Evolutionary conservation across 2,888 invertebrate genomes (phyloP).

Genomic region (Pteria penguin): DNA sequence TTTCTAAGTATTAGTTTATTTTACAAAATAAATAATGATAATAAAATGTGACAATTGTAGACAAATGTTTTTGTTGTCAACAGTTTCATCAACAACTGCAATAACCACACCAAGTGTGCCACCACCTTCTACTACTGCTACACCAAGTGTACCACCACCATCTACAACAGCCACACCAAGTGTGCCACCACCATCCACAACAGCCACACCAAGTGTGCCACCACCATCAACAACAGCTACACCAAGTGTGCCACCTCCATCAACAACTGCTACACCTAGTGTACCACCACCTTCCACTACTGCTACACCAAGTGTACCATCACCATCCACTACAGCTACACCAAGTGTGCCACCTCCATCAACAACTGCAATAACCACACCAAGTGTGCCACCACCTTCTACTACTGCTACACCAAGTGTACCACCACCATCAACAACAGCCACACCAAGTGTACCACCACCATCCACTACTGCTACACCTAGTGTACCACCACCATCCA

Average conservation of each 20-base stretch:
- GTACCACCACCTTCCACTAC: neutral
- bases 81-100: neutral
- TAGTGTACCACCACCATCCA: neutral
- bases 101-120: neutral
- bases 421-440: neutral
- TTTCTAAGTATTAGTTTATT: too few species aligned
- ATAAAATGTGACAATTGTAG: too few species aligned
- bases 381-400: neutral
- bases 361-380: slow-evolving; percentile 3
- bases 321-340: neutral
- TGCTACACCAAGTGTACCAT: neutral
- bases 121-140: neutral
- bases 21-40: too few species aligned
- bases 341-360: neutral
- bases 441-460: slow-evolving; percentile 2
- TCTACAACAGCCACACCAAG: neutral
- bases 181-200: neutral
- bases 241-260: neutral
- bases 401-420: neutral
- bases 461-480: neutral
- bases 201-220: neutral
- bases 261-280: neutral
- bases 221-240: neutral
- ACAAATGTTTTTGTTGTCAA: too few species aligned
- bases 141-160: neutral